phyloP scores from a whole-genome alignment of 1,140 invertebrate genomes.

The Diuraphis noxia region DNA sequence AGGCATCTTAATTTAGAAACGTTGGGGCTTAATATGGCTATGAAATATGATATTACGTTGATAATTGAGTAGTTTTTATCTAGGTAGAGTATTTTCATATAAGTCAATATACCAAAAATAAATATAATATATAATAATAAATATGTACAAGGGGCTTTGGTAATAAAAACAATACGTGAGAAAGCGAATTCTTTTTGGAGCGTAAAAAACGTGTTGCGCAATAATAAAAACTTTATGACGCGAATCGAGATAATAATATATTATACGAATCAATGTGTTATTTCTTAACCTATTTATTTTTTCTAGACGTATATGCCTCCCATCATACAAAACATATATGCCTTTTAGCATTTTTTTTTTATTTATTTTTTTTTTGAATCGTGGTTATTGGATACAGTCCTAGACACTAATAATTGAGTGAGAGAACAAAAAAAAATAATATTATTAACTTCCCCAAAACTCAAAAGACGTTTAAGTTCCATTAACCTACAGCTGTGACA shows the following conservation, averaged over 20 bases:
- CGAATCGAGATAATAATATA: not conserved
- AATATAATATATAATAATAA: not conserved
- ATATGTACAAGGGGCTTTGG: not conserved
- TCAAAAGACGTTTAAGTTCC: not conserved
- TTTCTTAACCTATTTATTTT: slow-evolving; percentile 14
- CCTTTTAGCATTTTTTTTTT: not conserved
- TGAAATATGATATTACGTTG: not conserved
- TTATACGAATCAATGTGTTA: not conserved
- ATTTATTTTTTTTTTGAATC: too few relatives aligned
- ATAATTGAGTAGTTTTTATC: not conserved
- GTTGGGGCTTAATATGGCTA: not conserved
- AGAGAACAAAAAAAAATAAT: not conserved
- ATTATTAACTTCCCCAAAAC: not conserved
- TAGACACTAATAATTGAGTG: not conserved
- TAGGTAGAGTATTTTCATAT: not conserved
- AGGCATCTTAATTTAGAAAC: not conserved
- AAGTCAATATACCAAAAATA: not conserved
- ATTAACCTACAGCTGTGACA: not conserved
- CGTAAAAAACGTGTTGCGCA: slow-evolving; percentile 15
- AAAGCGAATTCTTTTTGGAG: not conserved
- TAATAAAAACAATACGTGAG: slow-evolving; percentile 10
- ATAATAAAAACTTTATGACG: slow-evolving; percentile 13
- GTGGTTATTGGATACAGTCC: not conserved
- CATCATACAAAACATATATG: not conserved
- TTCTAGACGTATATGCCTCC: not conserved